Evolutionary conservation across 2,888 invertebrate species (phyloP), one percentile per base, ranked within the genome.

Genomic region (Pollenia angustigena): DNA sequence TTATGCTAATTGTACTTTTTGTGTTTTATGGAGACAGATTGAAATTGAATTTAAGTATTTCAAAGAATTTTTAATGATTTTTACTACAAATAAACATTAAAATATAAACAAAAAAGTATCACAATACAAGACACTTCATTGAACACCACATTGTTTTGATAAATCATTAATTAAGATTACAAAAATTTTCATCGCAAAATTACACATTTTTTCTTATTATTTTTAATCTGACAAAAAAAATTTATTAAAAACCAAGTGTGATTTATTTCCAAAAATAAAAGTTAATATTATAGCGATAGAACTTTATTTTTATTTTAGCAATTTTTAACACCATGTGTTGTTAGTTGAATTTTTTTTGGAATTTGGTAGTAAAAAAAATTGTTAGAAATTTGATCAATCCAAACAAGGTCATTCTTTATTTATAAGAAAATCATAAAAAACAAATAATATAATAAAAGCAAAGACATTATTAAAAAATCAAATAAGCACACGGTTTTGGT

Each of bases 251-350:
- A 42, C 18, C 64, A 56, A 6, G 78, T 84, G 72, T 62, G 72
- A 79, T 62, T 48, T 74, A 56, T 54, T 62, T 62, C 56, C 56
- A 50, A 75, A 60, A 66, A 14, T 6, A 72, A 64, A 81, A n/a
- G 18, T 50, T 32, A 46, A n/a, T 42, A 0, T 44, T 4, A 7
- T 12, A 50, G 56, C 32, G 52, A 75, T 10, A 69, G 60, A 14
- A 60, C 60, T 23, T 48, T n/a, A 52, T 62, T 69, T 75, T 72
- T 12, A 74, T 66, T 79, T 79, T 40, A 60, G 58, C 10, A 74
- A 60, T 74, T 68, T 84, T 74, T 75, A 78, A 74, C 79, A 69
- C 68, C 84, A 85, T 54, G 66, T 80, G 74, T 74, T 78, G 12
- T 9, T 32, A 10, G 18, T 9, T 60, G n/a, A 14, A 1, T 11